Evolutionary conservation across 1,140 invertebrate species (phyloP).

Genomic region (Mylabris phalerata): DNA sequence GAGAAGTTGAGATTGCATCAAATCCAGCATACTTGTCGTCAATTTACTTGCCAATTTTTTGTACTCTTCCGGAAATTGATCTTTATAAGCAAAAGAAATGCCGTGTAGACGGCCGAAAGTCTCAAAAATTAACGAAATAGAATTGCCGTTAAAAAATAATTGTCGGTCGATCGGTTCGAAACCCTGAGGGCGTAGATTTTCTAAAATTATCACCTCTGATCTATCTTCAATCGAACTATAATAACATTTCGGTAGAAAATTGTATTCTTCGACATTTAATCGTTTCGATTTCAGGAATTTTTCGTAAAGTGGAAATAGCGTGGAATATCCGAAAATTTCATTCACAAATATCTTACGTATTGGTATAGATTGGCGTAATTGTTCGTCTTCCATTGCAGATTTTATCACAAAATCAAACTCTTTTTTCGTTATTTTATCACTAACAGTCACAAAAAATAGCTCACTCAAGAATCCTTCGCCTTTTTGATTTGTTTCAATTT

Average conservation of each 20-base stretch:
- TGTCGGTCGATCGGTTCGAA: slow-evolving; percentile 1
- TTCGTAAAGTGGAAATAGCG: neutral
- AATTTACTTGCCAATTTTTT: neutral
- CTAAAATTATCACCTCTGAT: slow-evolving; percentile 1
- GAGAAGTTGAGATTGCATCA: neutral
- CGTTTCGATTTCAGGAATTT: neutral
- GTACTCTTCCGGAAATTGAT: neutral
- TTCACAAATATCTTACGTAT: slow-evolving; percentile 1
- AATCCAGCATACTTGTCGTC: neutral
- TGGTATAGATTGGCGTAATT: slow-evolving; percentile 1
- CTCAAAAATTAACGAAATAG: neutral
- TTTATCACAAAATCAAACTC: slow-evolving; percentile 1
- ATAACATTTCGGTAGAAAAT: neutral
- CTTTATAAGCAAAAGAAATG: slow-evolving; percentile 4
- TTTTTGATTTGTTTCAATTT: neutral
- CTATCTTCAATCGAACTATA: neutral
- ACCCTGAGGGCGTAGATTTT: neutral
- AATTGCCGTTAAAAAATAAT: neutral
- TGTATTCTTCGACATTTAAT: neutral
- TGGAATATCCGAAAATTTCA: neutral
- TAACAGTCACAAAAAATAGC: slow-evolving; percentile 1
- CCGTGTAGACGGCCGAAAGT: neutral
- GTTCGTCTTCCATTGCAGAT: slow-evolving; percentile 1
- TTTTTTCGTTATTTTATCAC: neutral
- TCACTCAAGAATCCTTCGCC: slow-evolving; percentile 7